Base-by-base conservation (phyloP, 2,113 vertebrate species). In the mouse (Mus musculus) region DNA sequence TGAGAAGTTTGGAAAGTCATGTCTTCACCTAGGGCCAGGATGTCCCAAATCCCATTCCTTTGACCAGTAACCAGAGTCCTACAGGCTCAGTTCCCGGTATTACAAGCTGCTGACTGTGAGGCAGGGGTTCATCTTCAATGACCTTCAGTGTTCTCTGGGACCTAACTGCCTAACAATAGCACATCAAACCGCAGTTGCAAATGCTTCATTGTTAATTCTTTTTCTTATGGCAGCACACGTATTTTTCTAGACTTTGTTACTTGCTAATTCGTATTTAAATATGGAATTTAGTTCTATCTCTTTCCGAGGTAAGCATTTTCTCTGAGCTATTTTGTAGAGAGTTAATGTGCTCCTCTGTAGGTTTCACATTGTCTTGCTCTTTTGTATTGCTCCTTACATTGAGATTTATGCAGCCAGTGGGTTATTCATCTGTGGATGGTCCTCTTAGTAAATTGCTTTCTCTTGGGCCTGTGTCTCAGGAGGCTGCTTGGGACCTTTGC, bases 211-310 rank as follows among this genome's bases (percentile, higher is more conserved):
- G 36, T 69, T 56, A 84, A 26, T 73, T 96, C 49, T 84, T 19
- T 78, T 67, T 80, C 46, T 84, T 65, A 10, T 19, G 80, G 69
- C 80, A 80, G 30, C 20, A 73, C 3, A 20, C 59, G 11, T 72
- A 14, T 78, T 78, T 78, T 84, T 94, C 71, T 85, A 89, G 77
- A 91, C 59, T 77, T 93, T 81, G 67, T 89, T 93, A 24, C 46
- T 78, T 89, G 36, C 72, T 89, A 80, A 75, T 30, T 86, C 77
- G 8, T 76, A 59, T 76, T 63, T 72, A 92, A 91, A 42, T 81
- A 17, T 76, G 28, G 77, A 65, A 7, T 61, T 93, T 93, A 72
- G 56, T 81, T 22, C 54, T 76, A 24, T 77, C 54, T 87, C 33
- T 89, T 93, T 56, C 73, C 36, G 76, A 77, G 22, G 36, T 90